A percentile compares a stretch with the other conserved stretches of the same genome.
phyloP scores from a whole-genome alignment of 2,113 vertebrate genomes.

The Tauraco erythrolophus region DNA sequence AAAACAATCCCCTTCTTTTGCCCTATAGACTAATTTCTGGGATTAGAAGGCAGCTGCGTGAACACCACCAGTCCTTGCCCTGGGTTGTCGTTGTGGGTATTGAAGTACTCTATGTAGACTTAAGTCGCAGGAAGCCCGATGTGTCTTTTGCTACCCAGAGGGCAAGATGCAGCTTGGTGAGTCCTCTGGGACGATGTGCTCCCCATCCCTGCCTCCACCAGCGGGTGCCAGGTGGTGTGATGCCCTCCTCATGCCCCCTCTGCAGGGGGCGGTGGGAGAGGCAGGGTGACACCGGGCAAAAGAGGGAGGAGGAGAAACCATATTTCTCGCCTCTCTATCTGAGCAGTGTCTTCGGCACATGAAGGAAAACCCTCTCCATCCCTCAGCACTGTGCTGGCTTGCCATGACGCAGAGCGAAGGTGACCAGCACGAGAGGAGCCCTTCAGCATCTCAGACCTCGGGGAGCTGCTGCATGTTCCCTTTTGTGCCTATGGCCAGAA shows the following conservation, averaged over 20 bases:
- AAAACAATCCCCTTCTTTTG: neutral
- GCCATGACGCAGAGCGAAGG: neutral
- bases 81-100: neutral
- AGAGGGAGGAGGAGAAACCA: neutral
- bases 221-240: neutral
- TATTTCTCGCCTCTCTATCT: neutral
- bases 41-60: neutral
- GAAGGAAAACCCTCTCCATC: neutral
- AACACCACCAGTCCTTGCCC: neutral
- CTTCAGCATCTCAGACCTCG: neutral
- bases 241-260: neutral
- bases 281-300: rapidly evolving
- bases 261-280: rapidly evolving
- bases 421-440: neutral
- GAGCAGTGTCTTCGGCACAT: neutral
- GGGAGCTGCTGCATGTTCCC: neutral
- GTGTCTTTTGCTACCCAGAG: neutral
- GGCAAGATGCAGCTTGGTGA: neutral
- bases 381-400: neutral
- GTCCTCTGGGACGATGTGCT: neutral
- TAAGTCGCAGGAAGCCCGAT: neutral
- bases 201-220: neutral
- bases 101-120: neutral
- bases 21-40: too few relatives aligned
- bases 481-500: neutral